Evolutionary conservation across 2,113 vertebrate genomes (phyloP).

Genomic region (Ploceus nigricollis): DNA sequence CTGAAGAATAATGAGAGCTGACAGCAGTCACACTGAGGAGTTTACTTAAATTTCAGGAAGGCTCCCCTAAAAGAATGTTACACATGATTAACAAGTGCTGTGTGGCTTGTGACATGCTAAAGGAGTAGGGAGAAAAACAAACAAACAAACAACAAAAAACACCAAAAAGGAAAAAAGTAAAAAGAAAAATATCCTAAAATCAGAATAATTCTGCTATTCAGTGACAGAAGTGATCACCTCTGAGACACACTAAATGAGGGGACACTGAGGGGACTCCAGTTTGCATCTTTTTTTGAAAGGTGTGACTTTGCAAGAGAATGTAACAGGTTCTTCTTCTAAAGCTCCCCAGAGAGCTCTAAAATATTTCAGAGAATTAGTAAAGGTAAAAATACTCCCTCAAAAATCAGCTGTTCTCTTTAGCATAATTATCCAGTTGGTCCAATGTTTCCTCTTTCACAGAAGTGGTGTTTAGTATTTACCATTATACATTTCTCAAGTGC

Average conservation of each 20-base stretch:
- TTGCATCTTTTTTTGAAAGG: not conserved
- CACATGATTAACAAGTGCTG: not conserved
- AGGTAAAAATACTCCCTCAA: not conserved
- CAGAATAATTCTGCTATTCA: not conserved
- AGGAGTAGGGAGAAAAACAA: not conserved
- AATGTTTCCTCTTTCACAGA: not conserved
- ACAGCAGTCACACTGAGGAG: not conserved
- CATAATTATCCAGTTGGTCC: not conserved
- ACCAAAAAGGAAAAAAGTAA: not conserved
- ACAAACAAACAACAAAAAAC: too few relatives aligned
- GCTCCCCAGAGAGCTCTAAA: rapidly evolving
- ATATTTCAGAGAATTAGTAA: not conserved
- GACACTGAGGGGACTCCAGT: not conserved
- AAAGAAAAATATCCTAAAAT: not conserved
- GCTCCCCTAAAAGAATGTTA: not conserved
- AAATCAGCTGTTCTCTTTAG: not conserved
- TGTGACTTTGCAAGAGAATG: not conserved
- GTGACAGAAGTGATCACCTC: not conserved
- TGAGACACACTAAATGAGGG: not conserved
- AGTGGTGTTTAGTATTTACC: not conserved
- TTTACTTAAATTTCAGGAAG: not conserved
- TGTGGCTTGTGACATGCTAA: not conserved
- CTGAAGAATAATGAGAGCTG: not conserved
- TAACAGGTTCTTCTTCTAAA: not conserved
- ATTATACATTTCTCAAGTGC: not conserved